Evolutionary conservation across 1,140 invertebrate species (phyloP), one percentile per base, ranked within the genome.

Genomic region (Phymorhynchus buccinoides): DNA sequence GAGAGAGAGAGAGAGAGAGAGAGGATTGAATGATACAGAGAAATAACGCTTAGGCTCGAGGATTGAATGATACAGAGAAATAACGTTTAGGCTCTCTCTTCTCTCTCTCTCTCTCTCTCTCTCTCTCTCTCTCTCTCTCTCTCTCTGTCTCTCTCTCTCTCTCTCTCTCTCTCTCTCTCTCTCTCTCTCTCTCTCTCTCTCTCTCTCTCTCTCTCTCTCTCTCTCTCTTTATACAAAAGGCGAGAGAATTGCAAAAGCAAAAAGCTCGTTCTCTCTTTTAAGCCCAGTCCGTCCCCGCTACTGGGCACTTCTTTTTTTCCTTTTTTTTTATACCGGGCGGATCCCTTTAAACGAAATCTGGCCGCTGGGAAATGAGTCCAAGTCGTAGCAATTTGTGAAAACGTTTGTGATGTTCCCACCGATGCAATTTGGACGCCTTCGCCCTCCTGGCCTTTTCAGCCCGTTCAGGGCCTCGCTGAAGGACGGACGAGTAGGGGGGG

Each of bases 361-460:
- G 80, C 80, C 80, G 32, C 16, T 35, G 80, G 80, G 80, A 81
- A 81, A 81, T 81, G 62, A 81, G 52, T 37, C 80, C 35, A 81
- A 66, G 80, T 81, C 80, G 52, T 56, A 27, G 80, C 80, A 81
- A 81, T 81, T 81, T 81, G 80, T 66, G 80, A 81, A 81, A 81
- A 81, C 80, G 80, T 81, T 81, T 81, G 80, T 81, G 80, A 81
- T 81, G 80, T 62, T 81, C 32, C 27, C 30, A 66, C 52, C 32
- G 80, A 81, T 81, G 80, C 62, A 66, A 66, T 81, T 81, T 80
- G 32, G 52, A 44, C 32, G 30, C 39, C 80, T n/a, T 56, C 48
- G 41, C 80, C 80, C 52, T 14, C 52, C 32, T 81, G 48, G 48
- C 80, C 62, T 66, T 81, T 41, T 66, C 52, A 62, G 35, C 73